phyloP scores from a whole-genome alignment of 2,888 invertebrate genomes.

The Drosophila picticornis region DNA sequence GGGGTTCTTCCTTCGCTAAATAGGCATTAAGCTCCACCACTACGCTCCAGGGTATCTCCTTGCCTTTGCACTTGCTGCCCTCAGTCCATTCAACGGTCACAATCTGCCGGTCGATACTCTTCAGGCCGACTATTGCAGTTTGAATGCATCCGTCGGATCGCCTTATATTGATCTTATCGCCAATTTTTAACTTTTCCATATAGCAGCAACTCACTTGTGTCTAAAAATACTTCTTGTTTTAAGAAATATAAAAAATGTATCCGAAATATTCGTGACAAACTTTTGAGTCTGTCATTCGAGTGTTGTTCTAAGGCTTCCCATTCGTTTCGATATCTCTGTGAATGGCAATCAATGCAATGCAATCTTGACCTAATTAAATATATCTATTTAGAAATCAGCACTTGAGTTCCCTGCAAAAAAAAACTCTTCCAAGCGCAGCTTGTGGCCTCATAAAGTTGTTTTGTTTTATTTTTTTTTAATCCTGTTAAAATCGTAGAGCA shows the following conservation, averaged over 20 bases:
- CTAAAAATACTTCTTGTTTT: not conserved
- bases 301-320: conserved; percentile 8
- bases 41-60: conserved; percentile 36
- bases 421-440: not conserved
- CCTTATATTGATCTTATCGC: conserved; percentile 37
- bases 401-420: not conserved
- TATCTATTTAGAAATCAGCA: not conserved
- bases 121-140: conserved; percentile 17
- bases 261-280: conserved; percentile 11
- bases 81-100: conserved; percentile 51
- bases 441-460: not conserved
- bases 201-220: conserved; percentile 7
- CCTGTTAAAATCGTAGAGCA: not conserved
- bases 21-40: conserved; percentile 40
- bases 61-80: conserved; percentile 34
- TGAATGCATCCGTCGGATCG: conserved; percentile 47
- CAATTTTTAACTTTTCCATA: conserved; percentile 40
- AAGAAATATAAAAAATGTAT: not conserved
- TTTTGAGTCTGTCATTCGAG: conserved; percentile 30
- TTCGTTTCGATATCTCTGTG: not conserved
- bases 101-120: conserved; percentile 26
- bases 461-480: not conserved
- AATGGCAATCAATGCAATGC: conserved; percentile 33
- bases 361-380: conserved; percentile 11
- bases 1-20: conserved; percentile 1